These are phyloP conservation scores for Otus scops DNA, from an alignment of 2,797 vertebrate species.

Conservation along the genomic window DNA sequence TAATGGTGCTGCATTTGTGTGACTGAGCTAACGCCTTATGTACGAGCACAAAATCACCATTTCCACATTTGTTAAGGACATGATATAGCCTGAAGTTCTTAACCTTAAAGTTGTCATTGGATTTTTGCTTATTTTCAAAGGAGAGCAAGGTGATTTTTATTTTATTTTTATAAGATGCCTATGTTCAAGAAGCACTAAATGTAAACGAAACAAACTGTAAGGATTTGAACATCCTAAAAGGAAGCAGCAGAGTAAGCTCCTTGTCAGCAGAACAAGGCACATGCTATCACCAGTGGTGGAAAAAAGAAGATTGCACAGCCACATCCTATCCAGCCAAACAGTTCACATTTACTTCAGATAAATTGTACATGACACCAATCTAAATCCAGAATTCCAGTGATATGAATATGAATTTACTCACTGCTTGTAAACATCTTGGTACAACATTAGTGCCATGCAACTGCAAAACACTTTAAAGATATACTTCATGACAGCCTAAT, in stretches of 20 bases:
- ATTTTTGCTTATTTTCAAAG: not conserved
- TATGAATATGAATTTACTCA: constrained; percentile 16
- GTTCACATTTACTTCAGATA: not conserved
- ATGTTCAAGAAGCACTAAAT: not conserved
- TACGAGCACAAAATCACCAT: not conserved
- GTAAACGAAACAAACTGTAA: not conserved
- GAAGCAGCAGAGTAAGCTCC: not conserved
- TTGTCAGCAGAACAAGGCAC: not conserved
- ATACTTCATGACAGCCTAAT: not conserved
- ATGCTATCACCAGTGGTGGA: not conserved
- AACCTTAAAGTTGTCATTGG: not conserved
- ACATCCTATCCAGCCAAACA: not conserved
- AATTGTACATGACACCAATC: not conserved
- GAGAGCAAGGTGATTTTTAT: not conserved
- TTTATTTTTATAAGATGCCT: not conserved
- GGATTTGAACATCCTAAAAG: not conserved
- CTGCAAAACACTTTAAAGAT: constrained; percentile 7
- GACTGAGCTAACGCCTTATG: not conserved
- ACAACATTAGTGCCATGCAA: not conserved
- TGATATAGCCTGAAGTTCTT: not conserved
- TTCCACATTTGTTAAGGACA: not conserved
- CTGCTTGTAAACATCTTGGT: constrained; percentile 53
- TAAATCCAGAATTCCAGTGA: constrained; percentile 3
- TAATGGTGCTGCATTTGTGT: not conserved
- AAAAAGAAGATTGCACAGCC: not conserved